A percentile compares a stretch with the other conserved stretches of the same genome.
phyloP scores from a whole-genome alignment of 2,888 invertebrate genomes.

The Eupelmus urozonus region DNA sequence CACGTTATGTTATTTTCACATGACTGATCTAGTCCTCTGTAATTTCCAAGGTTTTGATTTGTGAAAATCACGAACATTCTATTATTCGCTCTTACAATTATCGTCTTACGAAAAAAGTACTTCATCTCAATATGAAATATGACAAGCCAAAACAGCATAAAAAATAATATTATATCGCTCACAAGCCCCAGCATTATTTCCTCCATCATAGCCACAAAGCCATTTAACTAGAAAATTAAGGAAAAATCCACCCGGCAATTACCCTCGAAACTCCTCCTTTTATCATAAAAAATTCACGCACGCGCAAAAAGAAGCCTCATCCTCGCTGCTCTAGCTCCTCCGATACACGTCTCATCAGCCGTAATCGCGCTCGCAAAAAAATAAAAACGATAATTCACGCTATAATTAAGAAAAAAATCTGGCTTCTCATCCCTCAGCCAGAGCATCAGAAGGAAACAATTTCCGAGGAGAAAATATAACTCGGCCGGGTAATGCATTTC shows the following conservation, averaged over 20 bases:
- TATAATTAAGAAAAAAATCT: constrained; percentile 45
- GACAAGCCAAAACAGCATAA: background rate
- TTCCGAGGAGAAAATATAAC: constrained; percentile 18
- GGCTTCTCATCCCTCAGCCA: background rate
- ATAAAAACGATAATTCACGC: constrained; percentile 32
- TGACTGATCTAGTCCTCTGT: no score
- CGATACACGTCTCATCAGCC: constrained; percentile 19
- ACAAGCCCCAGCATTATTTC: background rate
- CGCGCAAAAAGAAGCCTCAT: background rate
- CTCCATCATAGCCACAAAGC: background rate
- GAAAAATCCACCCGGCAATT: background rate
- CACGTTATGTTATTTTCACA: no score
- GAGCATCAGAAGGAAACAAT: constrained; percentile 45
- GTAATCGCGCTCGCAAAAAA: constrained; percentile 35
- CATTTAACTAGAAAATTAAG: constrained; percentile 26
- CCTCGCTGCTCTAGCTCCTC: background rate
- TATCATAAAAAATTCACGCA: background rate
- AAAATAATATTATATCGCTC: constrained; percentile 6
- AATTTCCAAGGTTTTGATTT: no score
- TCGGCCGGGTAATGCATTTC: constrained; percentile 44
- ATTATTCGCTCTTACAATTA: no score
- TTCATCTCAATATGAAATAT: background rate
- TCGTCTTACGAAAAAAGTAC: background rate
- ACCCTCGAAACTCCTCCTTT: constrained; percentile 10
- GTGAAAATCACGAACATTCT: no score